Base-by-base conservation (phyloP, 2,113 vertebrate genomes). In the Penelope pileata region DNA sequence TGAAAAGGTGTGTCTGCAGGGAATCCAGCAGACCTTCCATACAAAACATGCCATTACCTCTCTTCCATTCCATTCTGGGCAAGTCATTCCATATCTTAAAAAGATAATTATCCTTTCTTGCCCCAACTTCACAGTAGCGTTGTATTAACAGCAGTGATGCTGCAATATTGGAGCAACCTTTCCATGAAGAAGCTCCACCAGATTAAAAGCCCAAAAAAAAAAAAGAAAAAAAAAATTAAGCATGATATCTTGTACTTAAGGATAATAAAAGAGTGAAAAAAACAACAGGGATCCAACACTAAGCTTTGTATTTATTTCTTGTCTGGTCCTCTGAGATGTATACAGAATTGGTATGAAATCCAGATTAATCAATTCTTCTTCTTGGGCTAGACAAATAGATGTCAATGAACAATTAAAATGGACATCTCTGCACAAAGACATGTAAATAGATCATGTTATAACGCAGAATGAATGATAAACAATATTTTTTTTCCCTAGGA, bases 1-100 rank as follows among this genome's bases (percentile, higher is more conserved):
- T 62, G 67, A 85, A 92, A 96, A 79, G 29, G 10, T 77, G 58
- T 87, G 81, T 68, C 74, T 82, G 59, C 63, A 69, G 82, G 78
- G 78, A 92, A 91, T 73, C 36, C 26, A 48, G 69, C 4, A 95
- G 59, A 16, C 12, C 42, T 76, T 84, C 8, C 42, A 75, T 82
- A 63, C 62, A 87, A 92, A 94, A 76, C 27, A 76, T 70, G 24
- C 26, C 62, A 73, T 91, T 72, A 73, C 32, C 27, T 76, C 77
- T 63, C 73, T 58, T 51, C n/a, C 48, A 40, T 92, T 90, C 66
- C 67, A 3, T 93, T 89, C 70, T 66, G 62, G 68, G 58, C 88
- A 95, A 89, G 74, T 85, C 45, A 50, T 19, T 89, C 86, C 43
- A 26, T 48, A 72, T 93, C 80, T 70, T 30, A 77, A 0, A 21